Base-by-base conservation (phyloP, 2,797 vertebrate species). In the Lateolabrax maculatus region DNA sequence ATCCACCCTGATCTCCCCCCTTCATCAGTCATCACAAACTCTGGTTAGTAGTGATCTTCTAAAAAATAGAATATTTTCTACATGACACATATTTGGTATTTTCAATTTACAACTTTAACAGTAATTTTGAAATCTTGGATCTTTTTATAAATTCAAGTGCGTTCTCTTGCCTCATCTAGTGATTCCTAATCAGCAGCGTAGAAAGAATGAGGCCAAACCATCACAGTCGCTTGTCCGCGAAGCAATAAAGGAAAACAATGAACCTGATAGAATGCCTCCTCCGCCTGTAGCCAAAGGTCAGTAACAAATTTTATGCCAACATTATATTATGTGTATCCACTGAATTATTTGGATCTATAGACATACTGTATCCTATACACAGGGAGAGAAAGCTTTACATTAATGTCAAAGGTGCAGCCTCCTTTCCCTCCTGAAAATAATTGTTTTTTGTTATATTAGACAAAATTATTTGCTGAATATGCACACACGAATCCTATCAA, bases 31-130 rank as follows among this genome's bases (percentile, higher is more conserved):
- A 75, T 85, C 37, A 73, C 69, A 67, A 68, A 71, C 43, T 90
- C 87, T 77, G 94, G 95, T 96, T 52, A 15, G 92, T 86, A 41
- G 19, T 43, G 6, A 44, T 75, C 23, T 73, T 64, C 19, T 43
- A 8, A 49, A 71, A 16, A 49, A 44, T 21, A 21, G 21, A 63
- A 49, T 46, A 39, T 39, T 48, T 34, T 36, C 16, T 16, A 12
- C 0, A 71, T 31, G 15, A 8, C 1, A 21, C 2, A 34, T n/a
- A 13, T 57, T n/a, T 34, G 16, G 10, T 39, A 12, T 52, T 67
- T 44, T 52, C 25, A 12, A 46, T 43, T 9, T 46, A 21, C 34
- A 65, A 46, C 9, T 31, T 19, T 6, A 25, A 70, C 2, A 11
- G 3, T 58, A 2, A 27, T 65, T 65, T 52, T 15, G 4, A 60